Evolutionary conservation across 1,140 invertebrate genomes (phyloP).

Genomic region (Colletes latitarsis): DNA sequence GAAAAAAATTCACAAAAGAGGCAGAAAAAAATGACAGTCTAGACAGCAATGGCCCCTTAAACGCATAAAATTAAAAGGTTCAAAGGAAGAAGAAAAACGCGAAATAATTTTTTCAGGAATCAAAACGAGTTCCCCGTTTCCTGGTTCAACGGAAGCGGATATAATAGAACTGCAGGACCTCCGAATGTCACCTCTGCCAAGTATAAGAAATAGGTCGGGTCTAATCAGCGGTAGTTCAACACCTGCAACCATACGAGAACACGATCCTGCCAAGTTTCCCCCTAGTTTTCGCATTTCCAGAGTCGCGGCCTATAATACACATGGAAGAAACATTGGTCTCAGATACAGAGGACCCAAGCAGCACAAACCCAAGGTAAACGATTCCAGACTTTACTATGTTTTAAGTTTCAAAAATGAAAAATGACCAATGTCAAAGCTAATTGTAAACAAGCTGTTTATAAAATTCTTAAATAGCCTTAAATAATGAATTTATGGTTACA

Average conservation of each 20-base stretch:
- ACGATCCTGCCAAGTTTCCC: constrained; percentile 87
- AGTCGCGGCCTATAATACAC: constrained; percentile 81
- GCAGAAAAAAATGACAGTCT: no score
- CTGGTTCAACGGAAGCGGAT: constrained; percentile 76
- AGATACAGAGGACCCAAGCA: constrained; percentile 82
- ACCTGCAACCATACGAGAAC: constrained; percentile 63
- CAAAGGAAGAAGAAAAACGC: no score
- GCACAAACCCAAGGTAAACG: constrained; percentile 79
- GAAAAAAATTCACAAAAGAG: no score
- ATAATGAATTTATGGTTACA: constrained; percentile 63
- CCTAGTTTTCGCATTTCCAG: constrained; percentile 90
- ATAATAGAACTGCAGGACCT: constrained; percentile 90
- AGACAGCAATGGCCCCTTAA: no score
- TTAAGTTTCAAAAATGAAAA: background rate
- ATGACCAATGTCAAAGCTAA: no score
- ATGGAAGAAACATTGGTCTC: constrained; percentile 81
- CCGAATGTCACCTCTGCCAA: constrained; percentile 91
- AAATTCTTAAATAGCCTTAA: no score
- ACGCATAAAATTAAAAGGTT: background rate
- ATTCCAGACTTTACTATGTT: background rate
- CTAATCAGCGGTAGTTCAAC: constrained; percentile 56
- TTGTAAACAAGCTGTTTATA: no score
- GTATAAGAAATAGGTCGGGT: constrained; percentile 84
- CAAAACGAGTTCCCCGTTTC: constrained; percentile 76
- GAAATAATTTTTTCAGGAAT: constrained; percentile 68